A percentile compares a stretch with the other conserved stretches of the same genome.
Evolutionary conservation across 2,113 vertebrate species (phyloP).

Genomic region (Fregetta grallaria): DNA sequence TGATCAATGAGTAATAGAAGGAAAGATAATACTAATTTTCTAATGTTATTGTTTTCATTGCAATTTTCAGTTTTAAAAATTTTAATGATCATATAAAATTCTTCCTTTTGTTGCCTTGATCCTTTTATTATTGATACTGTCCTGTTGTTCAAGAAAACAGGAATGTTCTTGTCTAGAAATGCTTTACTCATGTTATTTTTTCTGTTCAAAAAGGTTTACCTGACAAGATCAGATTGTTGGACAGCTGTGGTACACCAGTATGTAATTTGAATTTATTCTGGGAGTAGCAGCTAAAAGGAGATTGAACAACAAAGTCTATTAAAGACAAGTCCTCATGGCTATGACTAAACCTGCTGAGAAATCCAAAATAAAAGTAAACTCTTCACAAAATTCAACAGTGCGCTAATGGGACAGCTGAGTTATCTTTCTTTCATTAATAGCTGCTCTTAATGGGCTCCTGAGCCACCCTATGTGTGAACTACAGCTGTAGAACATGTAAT

Average conservation of each 20-base stretch:
- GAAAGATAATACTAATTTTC: not conserved
- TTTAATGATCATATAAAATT: not conserved
- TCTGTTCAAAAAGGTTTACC: not conserved
- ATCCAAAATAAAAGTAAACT: not conserved
- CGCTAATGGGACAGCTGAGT: not conserved
- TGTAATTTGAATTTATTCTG: not conserved
- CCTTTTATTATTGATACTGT: not conserved
- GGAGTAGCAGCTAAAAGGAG: not conserved
- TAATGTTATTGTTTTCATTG: not conserved
- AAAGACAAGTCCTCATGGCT: not conserved
- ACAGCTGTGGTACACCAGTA: not conserved
- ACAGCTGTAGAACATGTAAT: not conserved
- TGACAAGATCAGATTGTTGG: not conserved
- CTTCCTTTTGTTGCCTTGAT: not conserved
- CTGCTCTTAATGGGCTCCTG: not conserved
- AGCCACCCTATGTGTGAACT: not conserved
- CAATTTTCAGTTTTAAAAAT: not conserved
- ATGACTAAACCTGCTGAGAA: not conserved
- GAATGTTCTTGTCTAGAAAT: not conserved
- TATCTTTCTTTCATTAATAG: not conserved
- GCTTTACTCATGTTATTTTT: not conserved
- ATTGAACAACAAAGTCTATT: not conserved
- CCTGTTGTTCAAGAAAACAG: not conserved
- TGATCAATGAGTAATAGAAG: not conserved
- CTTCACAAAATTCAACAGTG: not conserved